phyloP scores from a whole-genome alignment of 2,888 invertebrate genomes.

The Diarsia rubi region DNA sequence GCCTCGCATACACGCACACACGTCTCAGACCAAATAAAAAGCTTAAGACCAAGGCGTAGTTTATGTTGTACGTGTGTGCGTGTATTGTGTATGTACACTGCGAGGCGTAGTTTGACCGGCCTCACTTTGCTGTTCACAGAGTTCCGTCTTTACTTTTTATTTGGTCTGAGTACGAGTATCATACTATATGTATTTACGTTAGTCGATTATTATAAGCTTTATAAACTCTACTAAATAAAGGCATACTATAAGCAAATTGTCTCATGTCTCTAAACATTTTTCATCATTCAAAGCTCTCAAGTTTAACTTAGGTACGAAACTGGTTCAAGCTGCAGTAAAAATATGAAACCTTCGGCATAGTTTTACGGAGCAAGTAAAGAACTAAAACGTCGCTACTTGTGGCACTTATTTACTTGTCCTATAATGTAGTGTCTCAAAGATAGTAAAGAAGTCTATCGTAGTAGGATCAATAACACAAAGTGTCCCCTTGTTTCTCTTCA shows the following conservation, averaged over 20 bases:
- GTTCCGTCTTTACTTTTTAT: too few relatives aligned
- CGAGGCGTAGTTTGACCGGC: too few relatives aligned
- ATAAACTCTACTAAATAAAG: neutral
- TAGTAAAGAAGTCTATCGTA: conserved; percentile 3
- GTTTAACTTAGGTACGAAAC: neutral
- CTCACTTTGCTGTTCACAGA: too few relatives aligned
- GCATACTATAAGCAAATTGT: neutral
- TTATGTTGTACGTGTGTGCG: too few relatives aligned
- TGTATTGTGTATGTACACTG: too few relatives aligned
- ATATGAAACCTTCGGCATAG: too few relatives aligned
- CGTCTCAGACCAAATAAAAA: too few relatives aligned
- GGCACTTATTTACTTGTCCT: neutral
- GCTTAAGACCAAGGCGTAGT: too few relatives aligned
- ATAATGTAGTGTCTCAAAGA: neutral
- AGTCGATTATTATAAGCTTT: too few relatives aligned
- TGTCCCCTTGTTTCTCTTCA: conserved; percentile 1
- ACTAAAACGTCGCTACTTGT: neutral
- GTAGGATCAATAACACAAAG: conserved; percentile 16
- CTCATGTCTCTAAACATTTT: neutral
- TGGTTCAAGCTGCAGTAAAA: neutral
- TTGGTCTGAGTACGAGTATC: too few relatives aligned
- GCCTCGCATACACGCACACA: too few relatives aligned
- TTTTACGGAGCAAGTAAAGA: neutral
- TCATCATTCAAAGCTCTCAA: neutral
- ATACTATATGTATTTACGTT: too few relatives aligned